A percentile compares a stretch with the other conserved stretches of the same genome.
These are phyloP conservation scores for Halichoeres trimaculatus DNA, from an alignment of 2,113 vertebrate genomes.

Conservation along the genomic window DNA sequence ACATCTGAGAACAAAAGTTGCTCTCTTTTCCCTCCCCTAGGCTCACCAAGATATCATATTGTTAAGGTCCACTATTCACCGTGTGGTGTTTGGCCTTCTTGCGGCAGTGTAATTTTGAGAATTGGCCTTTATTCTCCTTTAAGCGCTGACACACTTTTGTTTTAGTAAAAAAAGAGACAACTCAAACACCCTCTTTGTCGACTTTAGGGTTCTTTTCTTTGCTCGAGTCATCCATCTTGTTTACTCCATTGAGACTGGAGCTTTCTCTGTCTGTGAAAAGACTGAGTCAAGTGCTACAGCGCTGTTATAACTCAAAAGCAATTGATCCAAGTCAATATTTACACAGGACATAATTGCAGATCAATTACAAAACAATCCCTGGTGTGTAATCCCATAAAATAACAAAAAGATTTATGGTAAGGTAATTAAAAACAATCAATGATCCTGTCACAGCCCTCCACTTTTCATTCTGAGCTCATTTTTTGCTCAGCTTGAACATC, in stretches of 20 bases:
- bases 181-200: background rate
- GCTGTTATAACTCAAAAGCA: conserved; percentile 15
- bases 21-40: conserved; percentile 33
- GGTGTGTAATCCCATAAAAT: conserved; percentile 28
- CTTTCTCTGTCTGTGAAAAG: conserved; percentile 1
- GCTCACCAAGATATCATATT: conserved; percentile 17
- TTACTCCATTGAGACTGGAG: background rate
- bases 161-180: conserved; percentile 30
- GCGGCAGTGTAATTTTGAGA: conserved; percentile 17
- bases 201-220: conserved; percentile 6
- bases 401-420: conserved; percentile 20
- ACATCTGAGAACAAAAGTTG: conserved; percentile 38
- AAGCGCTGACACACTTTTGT: conserved; percentile 12
- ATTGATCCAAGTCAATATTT: conserved; percentile 29
- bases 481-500: conserved; percentile 40
- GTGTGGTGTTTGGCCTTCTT: conserved; percentile 27
- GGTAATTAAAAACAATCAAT: conserved; percentile 33
- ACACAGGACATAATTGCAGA: conserved; percentile 29
- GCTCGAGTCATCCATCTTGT: conserved; percentile 11
- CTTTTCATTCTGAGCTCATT: conserved; percentile 27
- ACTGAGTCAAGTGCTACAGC: conserved; percentile 12
- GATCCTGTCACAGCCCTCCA: conserved; percentile 27
- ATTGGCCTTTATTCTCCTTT: conserved; percentile 25
- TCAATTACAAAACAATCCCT: conserved; percentile 22
- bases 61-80: conserved; percentile 7